Percentiles rank a stretch among this genome's conserved stretches.
Evolutionary conservation across 2,797 vertebrate species (phyloP).

Genomic region (Dromococcyx pavoninus): DNA sequence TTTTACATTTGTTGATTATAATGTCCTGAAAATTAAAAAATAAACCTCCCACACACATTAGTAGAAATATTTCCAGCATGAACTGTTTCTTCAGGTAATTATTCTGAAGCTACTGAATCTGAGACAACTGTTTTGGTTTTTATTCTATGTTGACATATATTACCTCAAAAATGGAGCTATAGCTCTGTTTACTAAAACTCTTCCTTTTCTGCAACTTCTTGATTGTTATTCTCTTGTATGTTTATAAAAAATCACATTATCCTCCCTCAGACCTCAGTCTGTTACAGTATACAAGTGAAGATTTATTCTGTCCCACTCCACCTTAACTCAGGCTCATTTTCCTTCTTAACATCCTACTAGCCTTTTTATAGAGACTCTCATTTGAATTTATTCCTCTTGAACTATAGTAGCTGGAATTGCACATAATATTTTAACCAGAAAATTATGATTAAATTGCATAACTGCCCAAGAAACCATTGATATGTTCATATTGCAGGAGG

Average conservation of each 20-base stretch:
- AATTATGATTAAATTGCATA: neutral
- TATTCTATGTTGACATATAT: neutral
- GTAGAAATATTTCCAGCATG: neutral
- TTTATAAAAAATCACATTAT: neutral
- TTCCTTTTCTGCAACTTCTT: neutral
- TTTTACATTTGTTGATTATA: neutral
- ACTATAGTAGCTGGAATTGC: neutral
- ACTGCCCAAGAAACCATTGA: neutral
- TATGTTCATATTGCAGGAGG: neutral
- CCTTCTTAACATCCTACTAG: neutral
- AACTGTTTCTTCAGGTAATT: neutral
- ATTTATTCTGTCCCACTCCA: neutral
- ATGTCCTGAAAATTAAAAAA: neutral
- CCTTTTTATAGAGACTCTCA: neutral
- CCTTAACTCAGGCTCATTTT: neutral
- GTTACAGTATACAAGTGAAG: neutral
- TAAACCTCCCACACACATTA: neutral
- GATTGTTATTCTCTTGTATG: neutral
- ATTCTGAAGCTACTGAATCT: neutral
- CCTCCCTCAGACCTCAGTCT: neutral
- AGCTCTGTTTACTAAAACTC: neutral
- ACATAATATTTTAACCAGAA: neutral
- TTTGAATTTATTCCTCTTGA: neutral
- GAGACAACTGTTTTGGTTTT: neutral
- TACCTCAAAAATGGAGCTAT: neutral